Conservation (phyloP, 2,113 vertebrate genomes). For the Hystrix brachyura region DNA sequence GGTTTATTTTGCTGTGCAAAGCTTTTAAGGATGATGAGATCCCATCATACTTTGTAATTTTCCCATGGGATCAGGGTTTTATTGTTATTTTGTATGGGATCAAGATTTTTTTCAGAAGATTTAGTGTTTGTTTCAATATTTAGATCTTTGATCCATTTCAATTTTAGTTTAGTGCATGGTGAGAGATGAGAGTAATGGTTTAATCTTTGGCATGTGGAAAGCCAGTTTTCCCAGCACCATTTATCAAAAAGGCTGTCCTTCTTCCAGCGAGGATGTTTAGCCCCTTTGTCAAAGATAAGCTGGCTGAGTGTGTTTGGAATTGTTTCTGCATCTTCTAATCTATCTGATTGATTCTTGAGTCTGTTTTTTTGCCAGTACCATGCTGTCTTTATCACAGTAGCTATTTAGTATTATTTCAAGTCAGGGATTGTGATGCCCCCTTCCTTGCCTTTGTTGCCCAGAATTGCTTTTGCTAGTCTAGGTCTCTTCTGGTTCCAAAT, state of each 20-base stretch:
- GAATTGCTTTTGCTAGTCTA: neutral
- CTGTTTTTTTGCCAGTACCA: neutral
- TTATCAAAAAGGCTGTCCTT: neutral
- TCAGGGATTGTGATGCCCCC: neutral
- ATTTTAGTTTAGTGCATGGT: neutral
- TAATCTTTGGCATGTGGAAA: neutral
- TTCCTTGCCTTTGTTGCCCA: neutral
- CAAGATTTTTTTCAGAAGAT: neutral
- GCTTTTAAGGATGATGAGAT: neutral
- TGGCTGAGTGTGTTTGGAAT: neutral
- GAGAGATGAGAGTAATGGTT: neutral
- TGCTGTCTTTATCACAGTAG: neutral
- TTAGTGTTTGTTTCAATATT: neutral
- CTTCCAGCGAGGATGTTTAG: neutral
- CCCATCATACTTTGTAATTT: neutral
- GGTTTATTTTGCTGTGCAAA: neutral
- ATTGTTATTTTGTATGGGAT: neutral
- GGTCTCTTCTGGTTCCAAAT: neutral
- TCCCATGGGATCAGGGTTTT: neutral
- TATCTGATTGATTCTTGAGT: neutral
- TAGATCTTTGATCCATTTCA: neutral
- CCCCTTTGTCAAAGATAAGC: neutral
- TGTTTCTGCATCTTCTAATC: neutral
- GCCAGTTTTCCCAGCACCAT: neutral
- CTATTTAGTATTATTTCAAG: neutral